Conservation (phyloP, 2,797 vertebrate genomes). For the Clarias platycephalus region DNA sequence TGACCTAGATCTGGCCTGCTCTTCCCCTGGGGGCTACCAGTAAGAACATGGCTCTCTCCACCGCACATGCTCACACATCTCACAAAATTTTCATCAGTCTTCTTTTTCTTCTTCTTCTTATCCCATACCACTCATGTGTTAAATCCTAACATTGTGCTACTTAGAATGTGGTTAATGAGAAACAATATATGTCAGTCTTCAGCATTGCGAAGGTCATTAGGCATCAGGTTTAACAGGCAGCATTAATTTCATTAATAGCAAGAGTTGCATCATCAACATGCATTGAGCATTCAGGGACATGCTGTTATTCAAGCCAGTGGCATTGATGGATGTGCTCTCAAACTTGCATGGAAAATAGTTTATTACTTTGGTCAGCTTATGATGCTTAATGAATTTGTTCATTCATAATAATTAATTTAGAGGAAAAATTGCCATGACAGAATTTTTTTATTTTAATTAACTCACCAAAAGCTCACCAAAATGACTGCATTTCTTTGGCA, state of each 20-base stretch:
- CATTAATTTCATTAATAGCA: constrained; percentile 59
- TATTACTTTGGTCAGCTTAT: constrained; percentile 14
- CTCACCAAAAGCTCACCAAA: constrained; percentile 24
- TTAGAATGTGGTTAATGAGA: not conserved
- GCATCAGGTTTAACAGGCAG: constrained; percentile 44
- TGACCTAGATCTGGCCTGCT: not conserved
- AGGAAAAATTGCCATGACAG: not conserved
- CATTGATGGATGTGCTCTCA: constrained; percentile 59
- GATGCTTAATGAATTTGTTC: not conserved
- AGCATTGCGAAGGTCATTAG: constrained; percentile 22
- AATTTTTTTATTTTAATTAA: not conserved
- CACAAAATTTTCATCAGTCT: not conserved
- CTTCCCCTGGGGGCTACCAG: not conserved
- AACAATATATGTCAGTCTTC: constrained; percentile 36
- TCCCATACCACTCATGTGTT: not conserved
- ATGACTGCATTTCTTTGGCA: constrained; percentile 36
- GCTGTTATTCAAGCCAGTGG: constrained; percentile 73
- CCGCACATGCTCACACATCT: not conserved
- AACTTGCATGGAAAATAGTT: constrained; percentile 53
- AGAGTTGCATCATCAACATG: constrained; percentile 59
- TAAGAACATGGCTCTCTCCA: not conserved
- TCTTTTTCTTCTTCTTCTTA: not conserved
- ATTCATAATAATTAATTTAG: not conserved
- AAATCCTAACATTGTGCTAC: not conserved
- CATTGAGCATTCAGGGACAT: constrained; percentile 75